Percentiles rank a stretch among this genome's conserved stretches.
Conservation (phyloP, 2,888 invertebrate species). For the Prenolepis imparis region DNA sequence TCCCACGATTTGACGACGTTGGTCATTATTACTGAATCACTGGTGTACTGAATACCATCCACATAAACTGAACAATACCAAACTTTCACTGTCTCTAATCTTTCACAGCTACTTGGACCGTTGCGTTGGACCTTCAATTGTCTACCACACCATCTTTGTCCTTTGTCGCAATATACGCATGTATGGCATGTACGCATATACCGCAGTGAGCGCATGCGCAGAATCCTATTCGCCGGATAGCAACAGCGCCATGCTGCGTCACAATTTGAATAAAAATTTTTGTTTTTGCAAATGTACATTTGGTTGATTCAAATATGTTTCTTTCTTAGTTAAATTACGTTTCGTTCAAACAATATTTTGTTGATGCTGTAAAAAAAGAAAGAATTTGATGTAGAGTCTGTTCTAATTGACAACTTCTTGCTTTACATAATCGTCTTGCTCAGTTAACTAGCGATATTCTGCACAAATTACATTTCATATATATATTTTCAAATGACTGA, state of each 20-base stretch:
- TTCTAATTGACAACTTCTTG: slow-evolving; percentile 13
- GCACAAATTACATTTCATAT: neutral
- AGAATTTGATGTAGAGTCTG: neutral
- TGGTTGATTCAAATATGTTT: slow-evolving; percentile 13
- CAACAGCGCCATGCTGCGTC: neutral
- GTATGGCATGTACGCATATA: too few species aligned
- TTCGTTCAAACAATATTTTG: neutral
- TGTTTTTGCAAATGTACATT: slow-evolving; percentile 3
- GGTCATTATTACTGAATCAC: neutral
- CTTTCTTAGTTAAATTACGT: neutral
- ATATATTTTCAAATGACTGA: neutral
- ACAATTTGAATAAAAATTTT: neutral
- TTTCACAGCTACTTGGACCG: too few species aligned
- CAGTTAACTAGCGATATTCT: neutral
- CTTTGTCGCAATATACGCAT: too few species aligned
- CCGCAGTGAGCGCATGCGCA: too few species aligned
- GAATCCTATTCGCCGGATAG: neutral
- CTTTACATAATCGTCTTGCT: neutral
- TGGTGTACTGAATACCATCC: too few species aligned
- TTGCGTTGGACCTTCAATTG: too few species aligned
- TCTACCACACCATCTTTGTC: too few species aligned
- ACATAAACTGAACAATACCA: too few species aligned
- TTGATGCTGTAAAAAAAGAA: neutral
- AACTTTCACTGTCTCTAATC: too few species aligned
- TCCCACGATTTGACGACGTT: neutral